phyloP scores from a whole-genome alignment of 2,888 invertebrate species.

The Ornithoptera priamus region DNA sequence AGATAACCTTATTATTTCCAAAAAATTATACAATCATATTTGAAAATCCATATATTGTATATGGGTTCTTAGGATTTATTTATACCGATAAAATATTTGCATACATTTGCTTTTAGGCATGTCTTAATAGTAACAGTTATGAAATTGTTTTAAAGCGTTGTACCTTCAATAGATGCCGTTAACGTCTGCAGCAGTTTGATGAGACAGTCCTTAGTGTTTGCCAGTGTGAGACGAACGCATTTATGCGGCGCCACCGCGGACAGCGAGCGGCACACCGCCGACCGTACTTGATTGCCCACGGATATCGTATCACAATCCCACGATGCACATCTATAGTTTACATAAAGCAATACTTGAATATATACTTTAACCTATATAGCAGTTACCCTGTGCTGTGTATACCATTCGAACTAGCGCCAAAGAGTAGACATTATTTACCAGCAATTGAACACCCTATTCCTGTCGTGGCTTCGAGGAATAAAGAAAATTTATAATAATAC shows the following conservation, averaged over 20 bases:
- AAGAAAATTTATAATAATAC: too few species aligned
- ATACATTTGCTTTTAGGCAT: too few species aligned
- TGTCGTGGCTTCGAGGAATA: too few species aligned
- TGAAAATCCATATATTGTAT: neutral
- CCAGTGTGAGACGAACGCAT: constrained; percentile 56
- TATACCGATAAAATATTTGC: neutral
- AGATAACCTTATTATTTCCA: neutral
- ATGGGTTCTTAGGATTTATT: neutral
- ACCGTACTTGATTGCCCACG: constrained; percentile 44
- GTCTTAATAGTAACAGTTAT: neutral
- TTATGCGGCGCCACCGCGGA: constrained; percentile 48
- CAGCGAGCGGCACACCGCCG: constrained; percentile 53
- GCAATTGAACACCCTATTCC: too few species aligned
- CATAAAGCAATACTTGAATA: neutral
- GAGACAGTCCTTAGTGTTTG: constrained; percentile 64
- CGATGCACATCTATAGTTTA: constrained; percentile 52
- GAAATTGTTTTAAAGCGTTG: neutral
- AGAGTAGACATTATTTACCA: too few species aligned
- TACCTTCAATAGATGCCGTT: constrained; percentile 53
- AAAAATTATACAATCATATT: neutral
- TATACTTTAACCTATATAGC: too few species aligned
- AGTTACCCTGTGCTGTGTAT: too few species aligned
- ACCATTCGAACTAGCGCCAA: too few species aligned
- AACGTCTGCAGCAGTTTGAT: constrained; percentile 53
- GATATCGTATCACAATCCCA: constrained; percentile 41